Base-by-base conservation (phyloP, 1,140 invertebrate species). In the Cotesia vestalis region DNA sequence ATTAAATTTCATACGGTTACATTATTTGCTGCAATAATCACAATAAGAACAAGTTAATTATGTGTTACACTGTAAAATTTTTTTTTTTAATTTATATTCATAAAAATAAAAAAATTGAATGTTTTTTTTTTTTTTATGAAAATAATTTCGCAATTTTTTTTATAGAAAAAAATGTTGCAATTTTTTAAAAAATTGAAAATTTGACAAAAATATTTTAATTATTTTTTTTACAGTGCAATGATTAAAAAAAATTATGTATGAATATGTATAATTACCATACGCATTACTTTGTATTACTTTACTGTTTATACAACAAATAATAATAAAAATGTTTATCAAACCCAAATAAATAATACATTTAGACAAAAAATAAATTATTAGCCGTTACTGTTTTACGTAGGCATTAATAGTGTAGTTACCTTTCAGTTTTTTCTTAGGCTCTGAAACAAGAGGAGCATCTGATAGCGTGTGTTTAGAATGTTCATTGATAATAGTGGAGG, bases 401-500 rank as follows among this genome's bases (percentile, higher is more conserved):
- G 77, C 80, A 75, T 80, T 73, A 57, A 73, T 69, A 60, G 78
- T 81, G 82, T 85, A 83, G 79, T 85, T 91, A 91, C 90, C 90
- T 91, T 90, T 91, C 81, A 90, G 88, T 87, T 90, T 90, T 91
- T 91, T 91, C 89, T 91, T 91, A 89, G 90, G 89, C 89, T 90
- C 90, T 91, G 90, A 90, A 91, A 91, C 88, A 90, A 90, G 87
- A 88, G 84, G 85, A 86, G 84, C 82, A 86, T 85, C 83, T 84
- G 83, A 86, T 85, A 86, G 85, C 84, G 82, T 85, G 82, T 85
- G 82, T 85, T 86, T 86, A 85, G 83, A 85, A 86, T 84, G 80
- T 81, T 84, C 80, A 82, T 84, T 78, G 78, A 81, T 79, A 84
- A 84, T 46, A 76, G 75, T 79, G 80, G 78, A 75, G 71, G 77